Conservation (phyloP, 1,140 invertebrate genomes). For the Prorops nasuta region DNA sequence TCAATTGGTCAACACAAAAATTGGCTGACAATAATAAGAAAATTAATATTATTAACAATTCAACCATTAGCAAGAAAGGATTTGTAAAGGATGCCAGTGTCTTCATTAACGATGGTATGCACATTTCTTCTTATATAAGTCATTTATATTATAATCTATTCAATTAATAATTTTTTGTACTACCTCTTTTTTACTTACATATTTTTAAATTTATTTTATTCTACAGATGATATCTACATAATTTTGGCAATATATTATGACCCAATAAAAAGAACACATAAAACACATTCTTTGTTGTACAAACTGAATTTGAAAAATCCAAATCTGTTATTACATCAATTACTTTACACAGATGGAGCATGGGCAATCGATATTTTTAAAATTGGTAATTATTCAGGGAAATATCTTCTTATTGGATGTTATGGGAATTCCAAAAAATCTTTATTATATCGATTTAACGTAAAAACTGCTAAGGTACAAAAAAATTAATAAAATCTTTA, state of each 20-base stretch:
- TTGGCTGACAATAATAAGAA: too few relatives aligned
- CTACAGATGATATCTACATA: conserved; percentile 27
- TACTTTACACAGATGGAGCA: conserved; percentile 27
- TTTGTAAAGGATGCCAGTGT: conserved; percentile 27
- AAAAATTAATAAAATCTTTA: neutral
- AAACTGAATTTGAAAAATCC: conserved; percentile 21
- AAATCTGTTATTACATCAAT: conserved; percentile 16
- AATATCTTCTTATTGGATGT: conserved; percentile 30
- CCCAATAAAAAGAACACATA: conserved; percentile 14
- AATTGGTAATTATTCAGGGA: conserved; percentile 2
- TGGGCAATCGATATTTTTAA: conserved; percentile 29
- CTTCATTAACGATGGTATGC: conserved; percentile 26
- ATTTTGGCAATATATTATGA: conserved; percentile 36
- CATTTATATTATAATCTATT: neutral
- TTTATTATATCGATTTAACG: conserved; percentile 24
- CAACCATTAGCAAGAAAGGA: conserved; percentile 16
- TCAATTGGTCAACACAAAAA: conserved; percentile 23
- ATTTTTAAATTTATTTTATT: conserved; percentile 1
- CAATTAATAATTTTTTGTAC: too few relatives aligned
- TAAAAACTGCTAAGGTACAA: conserved; percentile 16
- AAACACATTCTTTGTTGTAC: conserved; percentile 29
- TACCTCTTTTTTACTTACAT: neutral
- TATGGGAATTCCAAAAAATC: conserved; percentile 23
- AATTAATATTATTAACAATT: neutral
- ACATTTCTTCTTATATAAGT: too few relatives aligned